A percentile compares a stretch with the other conserved stretches of the same genome.
phyloP scores from a whole-genome alignment of 35 echinoderm and acorn worm species.

The Apostichopus japonicus region DNA sequence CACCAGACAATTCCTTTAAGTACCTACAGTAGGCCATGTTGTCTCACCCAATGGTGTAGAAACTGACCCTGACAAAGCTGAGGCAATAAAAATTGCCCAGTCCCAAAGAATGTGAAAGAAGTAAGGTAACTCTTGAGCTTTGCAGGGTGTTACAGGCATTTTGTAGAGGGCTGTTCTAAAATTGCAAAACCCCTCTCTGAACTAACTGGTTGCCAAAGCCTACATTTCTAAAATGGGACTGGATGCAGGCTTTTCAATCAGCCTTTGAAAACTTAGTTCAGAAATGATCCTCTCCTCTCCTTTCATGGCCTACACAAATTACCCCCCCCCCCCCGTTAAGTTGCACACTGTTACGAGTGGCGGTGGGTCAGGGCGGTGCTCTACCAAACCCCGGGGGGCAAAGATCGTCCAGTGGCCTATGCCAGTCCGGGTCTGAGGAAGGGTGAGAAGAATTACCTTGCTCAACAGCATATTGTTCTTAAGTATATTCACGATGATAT shows the following conservation, averaged over 20 bases:
- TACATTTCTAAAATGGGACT: background rate
- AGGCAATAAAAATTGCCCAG: slow-evolving; percentile 59
- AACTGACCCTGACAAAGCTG: slow-evolving; percentile 73
- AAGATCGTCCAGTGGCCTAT: background rate
- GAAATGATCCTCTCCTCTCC: background rate
- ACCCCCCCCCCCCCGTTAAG: background rate
- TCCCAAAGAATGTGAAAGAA: slow-evolving; percentile 44
- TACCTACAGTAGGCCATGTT: slow-evolving; percentile 50
- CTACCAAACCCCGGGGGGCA: slow-evolving; percentile 21
- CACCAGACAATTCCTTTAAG: too few relatives aligned
- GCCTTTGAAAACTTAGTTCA: background rate
- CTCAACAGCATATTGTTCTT: slow-evolving; percentile 39
- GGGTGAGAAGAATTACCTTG: slow-evolving; percentile 37
- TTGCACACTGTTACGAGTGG: slow-evolving; percentile 37
- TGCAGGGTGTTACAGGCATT: slow-evolving; percentile 47
- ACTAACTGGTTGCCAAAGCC: slow-evolving; percentile 27
- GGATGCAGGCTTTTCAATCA: background rate
- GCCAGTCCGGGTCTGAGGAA: slow-evolving; percentile 14
- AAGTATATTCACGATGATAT: slow-evolving; percentile 58
- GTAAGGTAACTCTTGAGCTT: slow-evolving; percentile 45
- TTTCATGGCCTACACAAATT: background rate
- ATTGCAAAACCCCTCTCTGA: slow-evolving; percentile 55
- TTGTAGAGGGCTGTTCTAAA: slow-evolving; percentile 37
- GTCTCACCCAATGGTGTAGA: slow-evolving; percentile 64
- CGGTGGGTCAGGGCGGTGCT: background rate